Conservation (phyloP, 1,140 invertebrate species). For the Heliothis virescens region DNA sequence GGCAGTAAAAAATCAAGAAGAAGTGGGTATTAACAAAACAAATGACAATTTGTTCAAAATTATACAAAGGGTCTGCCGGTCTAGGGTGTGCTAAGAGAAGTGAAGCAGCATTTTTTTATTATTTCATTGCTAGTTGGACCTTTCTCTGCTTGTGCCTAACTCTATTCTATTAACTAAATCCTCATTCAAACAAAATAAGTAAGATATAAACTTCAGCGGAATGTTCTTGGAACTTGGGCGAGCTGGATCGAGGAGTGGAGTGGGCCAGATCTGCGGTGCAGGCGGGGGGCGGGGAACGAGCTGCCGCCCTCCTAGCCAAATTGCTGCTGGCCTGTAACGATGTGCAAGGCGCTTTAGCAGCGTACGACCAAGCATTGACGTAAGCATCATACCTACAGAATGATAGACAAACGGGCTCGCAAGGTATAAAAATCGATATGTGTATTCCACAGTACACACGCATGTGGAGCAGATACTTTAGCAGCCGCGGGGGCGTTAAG, state of each 20-base stretch:
- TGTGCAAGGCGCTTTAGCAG: conserved; percentile 63
- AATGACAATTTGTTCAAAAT: too few species aligned
- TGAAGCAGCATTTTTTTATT: neutral
- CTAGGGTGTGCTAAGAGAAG: neutral
- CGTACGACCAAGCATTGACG: conserved; percentile 74
- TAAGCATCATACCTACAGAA: conserved; percentile 54
- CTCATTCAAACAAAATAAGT: too few species aligned
- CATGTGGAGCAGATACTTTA: conserved; percentile 77
- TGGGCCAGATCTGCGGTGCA: conserved; percentile 73
- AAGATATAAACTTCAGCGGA: conserved; percentile 64
- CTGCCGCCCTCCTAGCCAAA: conserved; percentile 69
- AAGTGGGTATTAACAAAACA: too few species aligned
- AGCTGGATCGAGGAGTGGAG: conserved; percentile 69
- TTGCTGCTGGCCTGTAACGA: conserved; percentile 66
- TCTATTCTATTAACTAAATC: too few species aligned
- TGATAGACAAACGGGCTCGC: too few species aligned
- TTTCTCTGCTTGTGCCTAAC: too few species aligned
- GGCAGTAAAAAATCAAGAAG: too few species aligned
- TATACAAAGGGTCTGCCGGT: neutral
- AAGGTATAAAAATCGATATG: neutral
- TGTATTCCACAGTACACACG: conserved; percentile 56
- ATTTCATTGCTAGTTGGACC: too few species aligned
- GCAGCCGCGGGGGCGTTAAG: conserved; percentile 76
- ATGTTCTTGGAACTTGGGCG: conserved; percentile 69
- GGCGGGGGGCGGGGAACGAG: conserved; percentile 74